Base-by-base conservation (phyloP, 2,113 vertebrate species). In the Notiomystis cincta region DNA sequence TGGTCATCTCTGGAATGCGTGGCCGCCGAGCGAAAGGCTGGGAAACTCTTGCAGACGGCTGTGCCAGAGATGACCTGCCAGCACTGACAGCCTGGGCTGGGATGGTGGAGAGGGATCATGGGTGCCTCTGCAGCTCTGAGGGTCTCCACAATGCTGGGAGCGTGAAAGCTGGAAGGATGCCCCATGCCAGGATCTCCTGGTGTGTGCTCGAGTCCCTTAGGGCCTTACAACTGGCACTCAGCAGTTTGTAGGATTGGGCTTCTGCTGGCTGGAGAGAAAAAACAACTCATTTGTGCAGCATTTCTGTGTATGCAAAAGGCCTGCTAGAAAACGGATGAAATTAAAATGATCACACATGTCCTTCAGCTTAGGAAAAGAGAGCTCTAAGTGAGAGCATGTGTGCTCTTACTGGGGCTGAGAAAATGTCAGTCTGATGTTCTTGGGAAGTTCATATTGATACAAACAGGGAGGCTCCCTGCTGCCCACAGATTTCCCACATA, bases 401-500 rank as follows among this genome's bases (percentile, higher is more conserved):
- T 97, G 93, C 89, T 95, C 54, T 2, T 24, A 37, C 71, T 89
- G 2, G 48, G 94, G 89, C 94, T 95, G 95, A 95, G 95, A 95
- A 95, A 96, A 96, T 90, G 93, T 97, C 94, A 94, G 89, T 24
- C 93, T 96, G 91, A 82, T 93, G 93, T 91, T 65, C 91, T 96
- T 95, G 95, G 96, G 95, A 96, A 97, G 95, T 94, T 97, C 94
- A 65, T 96, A 96, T 92, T 95, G 96, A 97, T 96, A 94, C 95
- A 97, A 96, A 96, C 94, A 97, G 94, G 93, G 95, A 97, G 96
- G 91, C 95, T 97, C 96, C 96, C 95, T 86, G 93, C 94, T 97
- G 96, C 96, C 94, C 96, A 97, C 94, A 96, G 96, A 96, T 95
- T 96, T 97, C 96, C 96, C 96, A 97, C 95, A 97, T 96, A 91